A percentile compares a stretch with the other conserved stretches of the same genome.
Conservation (phyloP, 2,797 vertebrate genomes). For the Acestrorhynchus altus region DNA sequence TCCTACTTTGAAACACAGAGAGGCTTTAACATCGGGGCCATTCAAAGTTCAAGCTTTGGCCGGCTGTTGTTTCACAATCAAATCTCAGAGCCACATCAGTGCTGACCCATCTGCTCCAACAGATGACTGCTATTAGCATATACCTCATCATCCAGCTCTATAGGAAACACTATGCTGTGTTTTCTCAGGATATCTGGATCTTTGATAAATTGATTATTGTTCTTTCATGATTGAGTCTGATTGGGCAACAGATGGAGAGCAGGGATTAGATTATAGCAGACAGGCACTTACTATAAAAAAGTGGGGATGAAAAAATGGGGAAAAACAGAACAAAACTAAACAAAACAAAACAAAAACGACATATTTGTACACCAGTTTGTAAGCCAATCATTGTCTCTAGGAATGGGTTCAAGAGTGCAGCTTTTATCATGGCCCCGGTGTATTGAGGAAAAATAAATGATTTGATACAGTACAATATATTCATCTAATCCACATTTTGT, state of each 20-base stretch:
- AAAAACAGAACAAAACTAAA: conserved; percentile 28
- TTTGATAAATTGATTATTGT: conserved; percentile 50
- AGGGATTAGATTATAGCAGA: conserved; percentile 12
- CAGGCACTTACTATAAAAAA: not conserved
- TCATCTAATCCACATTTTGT: not conserved
- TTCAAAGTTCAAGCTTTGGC: not conserved
- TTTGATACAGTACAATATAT: too few species aligned
- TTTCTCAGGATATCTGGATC: conserved; percentile 33
- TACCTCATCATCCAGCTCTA: conserved; percentile 31
- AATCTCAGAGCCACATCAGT: conserved; percentile 1
- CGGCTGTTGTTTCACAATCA: conserved; percentile 1
- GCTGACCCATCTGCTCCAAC: not conserved
- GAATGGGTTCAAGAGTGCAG: not conserved
- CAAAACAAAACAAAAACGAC: too few species aligned
- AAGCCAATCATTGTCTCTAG: not conserved
- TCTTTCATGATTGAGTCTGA: conserved; percentile 39
- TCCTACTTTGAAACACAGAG: not conserved
- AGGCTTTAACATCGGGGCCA: too few species aligned
- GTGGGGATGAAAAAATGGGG: conserved; percentile 22
- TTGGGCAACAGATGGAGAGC: conserved; percentile 47
- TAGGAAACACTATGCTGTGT: conserved; percentile 43
- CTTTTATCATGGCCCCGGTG: not conserved
- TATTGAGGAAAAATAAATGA: not conserved
- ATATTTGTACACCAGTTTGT: not conserved
- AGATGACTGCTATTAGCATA: not conserved